Conservation (phyloP, 2,113 vertebrate species). For the Protobothrops flavoviridis region DNA sequence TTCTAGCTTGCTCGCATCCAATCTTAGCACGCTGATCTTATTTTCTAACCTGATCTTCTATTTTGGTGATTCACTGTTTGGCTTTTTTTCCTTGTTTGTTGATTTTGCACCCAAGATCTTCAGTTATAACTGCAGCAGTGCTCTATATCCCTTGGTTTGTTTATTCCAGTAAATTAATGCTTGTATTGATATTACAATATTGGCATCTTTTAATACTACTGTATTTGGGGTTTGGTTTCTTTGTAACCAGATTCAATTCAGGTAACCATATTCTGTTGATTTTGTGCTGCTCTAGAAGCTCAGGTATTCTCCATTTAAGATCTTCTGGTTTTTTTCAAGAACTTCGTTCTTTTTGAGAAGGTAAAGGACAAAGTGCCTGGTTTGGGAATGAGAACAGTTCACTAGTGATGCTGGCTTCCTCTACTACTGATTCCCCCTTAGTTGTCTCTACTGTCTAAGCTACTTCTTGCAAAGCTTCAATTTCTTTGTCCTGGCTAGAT, state of each 20-base stretch:
- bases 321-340: not conserved
- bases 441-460: not conserved
- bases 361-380: not conserved
- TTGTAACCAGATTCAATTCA: not conserved
- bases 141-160: not conserved
- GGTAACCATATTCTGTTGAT: not conserved
- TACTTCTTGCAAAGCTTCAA: not conserved
- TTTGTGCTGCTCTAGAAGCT: not conserved
- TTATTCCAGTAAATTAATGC: not conserved
- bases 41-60: not conserved
- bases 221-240: not conserved
- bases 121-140: not conserved
- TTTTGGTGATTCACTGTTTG: not conserved
- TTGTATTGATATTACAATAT: not conserved
- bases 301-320: not conserved
- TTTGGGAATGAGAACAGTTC: not conserved
- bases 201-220: not conserved
- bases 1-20: not conserved
- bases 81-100: not conserved
- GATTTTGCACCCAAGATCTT: not conserved
- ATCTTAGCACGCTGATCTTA: not conserved
- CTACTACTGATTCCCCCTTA: not conserved
- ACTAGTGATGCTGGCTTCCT: not conserved
- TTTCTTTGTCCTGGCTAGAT: not conserved
- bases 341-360: not conserved